Evolutionary conservation across 1,140 invertebrate species (phyloP), one percentile per base, ranked within the genome.

Genomic region (Temnothorax longispinosus): DNA sequence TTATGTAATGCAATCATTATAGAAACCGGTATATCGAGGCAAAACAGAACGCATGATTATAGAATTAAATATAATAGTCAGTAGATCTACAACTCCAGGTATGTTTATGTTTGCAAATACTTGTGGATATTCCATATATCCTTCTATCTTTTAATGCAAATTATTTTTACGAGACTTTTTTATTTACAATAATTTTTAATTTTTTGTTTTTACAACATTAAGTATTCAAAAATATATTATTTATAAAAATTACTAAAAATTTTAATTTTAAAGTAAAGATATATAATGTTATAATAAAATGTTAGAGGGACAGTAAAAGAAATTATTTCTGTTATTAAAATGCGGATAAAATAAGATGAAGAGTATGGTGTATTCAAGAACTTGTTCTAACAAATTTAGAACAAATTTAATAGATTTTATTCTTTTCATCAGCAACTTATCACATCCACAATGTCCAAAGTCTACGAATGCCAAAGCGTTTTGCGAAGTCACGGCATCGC

Each of bases 381-480:
- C 47, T 47, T 47, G 35, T 41, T 67, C 8, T 44, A 60, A 74
- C 6, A 44, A 52, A 47, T 67, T 27, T 47, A n/a, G n/a, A n/a
- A n/a, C n/a, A n/a, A n/a, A n/a, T n/a, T n/a, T n/a, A n/a, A n/a
- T n/a, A n/a, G 27, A 35, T 82, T 38, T 41, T 54, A n/a, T n/a
- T 47, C 21, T 58, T 35, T 58, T 10, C 38, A 44, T 47, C 50
- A 15, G 15, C 6, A 21, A 71, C 15, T 54, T 69, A 38, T 72
- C 54, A n/a, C 27, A 41, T 54, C 11, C 15, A 32, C 38, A 47
- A 13, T 18, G 69, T 75, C 18, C 69, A 75, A 84, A 75, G 80
- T 84, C 54, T 58, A 58, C 69, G 32, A 74, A 3, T 50, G 44
- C 54, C 27, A 50, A 84, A 84, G 41, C 35, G n/a, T 72, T 75